These are phyloP conservation scores for Chloroceryle inda DNA, from an alignment of 2,797 vertebrate genomes.

Conservation along the genomic window DNA sequence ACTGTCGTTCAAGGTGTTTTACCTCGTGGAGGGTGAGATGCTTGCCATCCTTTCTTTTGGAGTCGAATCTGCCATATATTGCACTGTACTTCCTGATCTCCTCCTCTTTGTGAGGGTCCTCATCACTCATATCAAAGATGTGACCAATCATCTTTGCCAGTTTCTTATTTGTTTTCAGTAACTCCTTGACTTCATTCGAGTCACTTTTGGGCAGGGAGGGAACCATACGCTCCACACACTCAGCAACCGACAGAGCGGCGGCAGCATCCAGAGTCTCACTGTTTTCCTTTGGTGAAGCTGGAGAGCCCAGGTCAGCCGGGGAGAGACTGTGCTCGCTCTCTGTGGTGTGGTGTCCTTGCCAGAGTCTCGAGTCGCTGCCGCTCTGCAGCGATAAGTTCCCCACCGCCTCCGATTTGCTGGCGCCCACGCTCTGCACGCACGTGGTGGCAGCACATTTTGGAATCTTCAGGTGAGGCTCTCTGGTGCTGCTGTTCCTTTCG, in stretches of 20 bases:
- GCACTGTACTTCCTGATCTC: conserved; percentile 98
- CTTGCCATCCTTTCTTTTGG: conserved; percentile 96
- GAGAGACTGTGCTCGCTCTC: conserved; percentile 96
- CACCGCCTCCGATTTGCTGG: conserved; percentile 83
- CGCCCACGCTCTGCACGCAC: conserved; percentile 85
- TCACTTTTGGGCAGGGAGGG: conserved; percentile 89
- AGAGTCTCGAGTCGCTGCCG: conserved; percentile 85
- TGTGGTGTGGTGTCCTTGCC: conserved; percentile 90
- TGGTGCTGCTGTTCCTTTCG: conserved; percentile 82
- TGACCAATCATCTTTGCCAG: conserved; percentile 97
- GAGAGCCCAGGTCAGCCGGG: conserved; percentile 92
- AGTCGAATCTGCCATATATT: conserved; percentile 98
- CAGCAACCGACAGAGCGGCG: conserved; percentile 91
- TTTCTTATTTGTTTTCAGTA: conserved; percentile 95
- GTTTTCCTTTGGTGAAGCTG: conserved; percentile 92
- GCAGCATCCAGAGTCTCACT: conserved; percentile 91
- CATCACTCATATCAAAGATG: conserved; percentile 95
- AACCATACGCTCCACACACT: conserved; percentile 94
- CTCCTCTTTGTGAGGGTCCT: conserved; percentile 92
- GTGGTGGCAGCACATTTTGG: conserved; percentile 88
- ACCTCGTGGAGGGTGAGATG: conserved; percentile 98
- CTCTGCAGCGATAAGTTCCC: conserved; percentile 79
- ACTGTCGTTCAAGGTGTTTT: background rate
- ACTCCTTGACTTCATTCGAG: conserved; percentile 89
- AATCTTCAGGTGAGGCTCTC: conserved; percentile 88